A percentile compares a stretch with the other conserved stretches of the same genome.
Evolutionary conservation across 2,797 vertebrate species (phyloP).

Genomic region (Thamnophis elegans): DNA sequence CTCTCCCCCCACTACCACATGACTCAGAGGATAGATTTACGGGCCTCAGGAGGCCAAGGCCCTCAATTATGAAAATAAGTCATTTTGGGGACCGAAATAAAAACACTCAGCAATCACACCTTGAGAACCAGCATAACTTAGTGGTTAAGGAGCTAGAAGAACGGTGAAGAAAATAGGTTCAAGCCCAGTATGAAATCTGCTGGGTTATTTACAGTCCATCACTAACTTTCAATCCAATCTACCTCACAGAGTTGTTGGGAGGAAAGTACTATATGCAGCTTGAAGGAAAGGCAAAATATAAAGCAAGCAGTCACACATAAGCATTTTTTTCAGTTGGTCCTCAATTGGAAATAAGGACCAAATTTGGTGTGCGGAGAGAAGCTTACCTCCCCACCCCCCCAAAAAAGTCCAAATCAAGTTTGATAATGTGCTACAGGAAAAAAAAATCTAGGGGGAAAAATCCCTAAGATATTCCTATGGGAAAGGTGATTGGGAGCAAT

Average conservation of each 20-base stretch:
- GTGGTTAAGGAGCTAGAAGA: background rate
- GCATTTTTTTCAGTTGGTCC: background rate
- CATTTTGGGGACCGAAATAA: conserved; percentile 29
- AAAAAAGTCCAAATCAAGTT: background rate
- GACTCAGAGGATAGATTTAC: conserved; percentile 12
- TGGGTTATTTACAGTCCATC: background rate
- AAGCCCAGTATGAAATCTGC: background rate
- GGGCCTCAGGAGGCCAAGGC: conserved; percentile 39
- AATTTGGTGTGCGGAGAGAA: background rate
- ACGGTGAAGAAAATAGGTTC: background rate
- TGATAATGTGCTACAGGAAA: background rate
- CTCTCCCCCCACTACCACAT: background rate
- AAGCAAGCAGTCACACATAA: background rate
- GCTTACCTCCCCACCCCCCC: background rate
- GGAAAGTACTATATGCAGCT: background rate
- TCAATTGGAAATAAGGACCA: background rate
- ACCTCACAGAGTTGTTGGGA: background rate
- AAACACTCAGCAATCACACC: background rate
- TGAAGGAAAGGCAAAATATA: background rate
- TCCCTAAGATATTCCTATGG: background rate
- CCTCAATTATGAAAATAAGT: conserved; percentile 38
- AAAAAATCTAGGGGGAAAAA: background rate
- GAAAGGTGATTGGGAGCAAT: background rate
- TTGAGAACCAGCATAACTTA: background rate
- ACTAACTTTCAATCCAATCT: background rate